These are phyloP conservation scores for Sebastes steindachneri DNA, from an alignment of 2,797 vertebrate species.

Conservation along the genomic window DNA sequence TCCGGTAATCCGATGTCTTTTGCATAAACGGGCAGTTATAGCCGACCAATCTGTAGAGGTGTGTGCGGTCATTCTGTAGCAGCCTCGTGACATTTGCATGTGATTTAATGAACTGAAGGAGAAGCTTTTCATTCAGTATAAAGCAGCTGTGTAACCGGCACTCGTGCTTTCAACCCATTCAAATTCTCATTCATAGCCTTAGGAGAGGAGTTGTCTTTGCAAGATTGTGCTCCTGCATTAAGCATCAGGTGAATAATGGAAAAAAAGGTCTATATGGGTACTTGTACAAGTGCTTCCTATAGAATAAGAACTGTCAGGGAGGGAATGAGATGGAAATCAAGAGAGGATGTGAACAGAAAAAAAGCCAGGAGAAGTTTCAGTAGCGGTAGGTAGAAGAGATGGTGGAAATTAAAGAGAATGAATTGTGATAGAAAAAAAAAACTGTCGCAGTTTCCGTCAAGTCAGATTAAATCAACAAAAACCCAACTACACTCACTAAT, in stretches of 20 bases:
- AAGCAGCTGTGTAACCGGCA: background rate
- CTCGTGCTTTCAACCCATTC: background rate
- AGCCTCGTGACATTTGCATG: background rate
- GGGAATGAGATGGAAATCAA: conserved; percentile 12
- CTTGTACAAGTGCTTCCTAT: background rate
- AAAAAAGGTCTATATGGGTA: background rate
- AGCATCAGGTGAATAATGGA: background rate
- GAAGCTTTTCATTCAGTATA: background rate
- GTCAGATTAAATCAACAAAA: background rate
- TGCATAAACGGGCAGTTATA: background rate
- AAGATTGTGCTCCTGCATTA: background rate
- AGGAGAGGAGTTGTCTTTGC: background rate
- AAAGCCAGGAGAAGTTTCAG: background rate
- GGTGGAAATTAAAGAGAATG: background rate
- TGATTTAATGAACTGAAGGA: background rate
- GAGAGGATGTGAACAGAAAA: background rate
- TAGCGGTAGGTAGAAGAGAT: background rate
- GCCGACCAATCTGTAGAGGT: background rate
- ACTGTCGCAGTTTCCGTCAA: background rate
- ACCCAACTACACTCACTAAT: background rate
- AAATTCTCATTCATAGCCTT: background rate
- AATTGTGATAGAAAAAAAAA: background rate
- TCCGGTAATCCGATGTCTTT: background rate
- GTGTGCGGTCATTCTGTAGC: background rate
- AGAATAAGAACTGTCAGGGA: background rate